Evolutionary conservation across 2,888 invertebrate genomes (phyloP).

Genomic region (Torymus aiolomorphi): DNA sequence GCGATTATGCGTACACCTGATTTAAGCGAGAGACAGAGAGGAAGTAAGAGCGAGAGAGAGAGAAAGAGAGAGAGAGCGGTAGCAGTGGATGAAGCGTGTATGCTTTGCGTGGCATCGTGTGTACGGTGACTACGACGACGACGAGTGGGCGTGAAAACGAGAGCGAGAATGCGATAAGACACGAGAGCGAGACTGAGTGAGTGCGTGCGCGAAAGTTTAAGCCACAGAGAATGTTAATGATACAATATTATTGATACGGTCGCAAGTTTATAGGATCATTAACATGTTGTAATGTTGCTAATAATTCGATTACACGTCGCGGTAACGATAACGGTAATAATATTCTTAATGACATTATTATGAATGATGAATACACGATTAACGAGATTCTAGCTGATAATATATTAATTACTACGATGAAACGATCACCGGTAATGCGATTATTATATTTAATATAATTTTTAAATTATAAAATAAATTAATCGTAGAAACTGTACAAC

Average conservation of each 20-base stretch:
- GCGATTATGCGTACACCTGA: constrained; percentile 46
- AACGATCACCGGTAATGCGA: constrained; percentile 66
- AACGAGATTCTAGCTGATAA: constrained; percentile 68
- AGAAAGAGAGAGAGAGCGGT: constrained; percentile 6
- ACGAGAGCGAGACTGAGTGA: constrained; percentile 37
- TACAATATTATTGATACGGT: constrained; percentile 65
- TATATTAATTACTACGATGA: constrained; percentile 64
- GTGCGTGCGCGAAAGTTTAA: constrained; percentile 20
- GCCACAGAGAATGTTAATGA: constrained; percentile 61
- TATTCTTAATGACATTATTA: constrained; percentile 68
- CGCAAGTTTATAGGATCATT: constrained; percentile 67
- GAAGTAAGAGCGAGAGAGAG: neutral
- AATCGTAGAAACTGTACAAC: constrained; percentile 59
- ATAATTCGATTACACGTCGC: constrained; percentile 62
- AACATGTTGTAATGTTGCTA: constrained; percentile 67
- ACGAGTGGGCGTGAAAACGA: too few relatives aligned
- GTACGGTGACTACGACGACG: too few relatives aligned
- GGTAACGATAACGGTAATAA: constrained; percentile 66
- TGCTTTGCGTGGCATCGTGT: neutral
- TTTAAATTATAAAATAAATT: constrained; percentile 64
- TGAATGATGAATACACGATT: constrained; percentile 64
- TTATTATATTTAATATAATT: constrained; percentile 68
- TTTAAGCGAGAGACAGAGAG: constrained; percentile 36
- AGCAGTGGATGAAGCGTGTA: too few relatives aligned
- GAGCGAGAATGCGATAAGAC: constrained; percentile 28